Base-by-base conservation (phyloP, 2,888 invertebrate genomes). In the Bugula neritina region DNA sequence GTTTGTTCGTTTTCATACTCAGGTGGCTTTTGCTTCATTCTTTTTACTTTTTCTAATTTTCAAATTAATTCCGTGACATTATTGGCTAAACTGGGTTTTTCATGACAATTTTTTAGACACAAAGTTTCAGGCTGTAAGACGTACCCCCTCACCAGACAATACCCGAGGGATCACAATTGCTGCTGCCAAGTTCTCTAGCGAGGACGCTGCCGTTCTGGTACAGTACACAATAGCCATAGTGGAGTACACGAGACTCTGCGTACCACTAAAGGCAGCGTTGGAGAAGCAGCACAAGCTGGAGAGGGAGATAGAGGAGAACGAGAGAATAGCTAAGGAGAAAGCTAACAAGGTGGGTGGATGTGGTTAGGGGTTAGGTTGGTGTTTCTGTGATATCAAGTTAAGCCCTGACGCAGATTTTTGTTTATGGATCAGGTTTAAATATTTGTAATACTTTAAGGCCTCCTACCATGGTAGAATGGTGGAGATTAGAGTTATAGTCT, bases 151-250 rank as follows among this genome's bases (percentile, higher is more conserved):
- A 21, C 75, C 76, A 29, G 76, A 76, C 31, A 74, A 73, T 73
- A 71, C 71, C 0, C 75, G 76, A 29, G 82, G 83, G 35, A 84
- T 84, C 69, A 81, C 82, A 0, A 77, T 84, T 25, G 78, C 83
- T 21, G 80, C 77, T 17, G 84, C 84, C 58, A 81, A 82, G 73
- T 84, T 82, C 77, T 80, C 83, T 13, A 84, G 83, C 73, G 84
- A 84, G 74, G 84, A 84, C 73, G 82, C 80, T 57, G 84, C 84
- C 54, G 79, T 80, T 0, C 77, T 84, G 69, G 83, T 84, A 23
- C 80, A 84, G 73, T 84, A 83, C 77, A 81, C 82, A 52, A 83
- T 84, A n/a, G 83, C 84, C 54, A 82, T 84, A 5, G 80, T 84
- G 25, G 84, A 84, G 76, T 84, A 83, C 79, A 80, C 82, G 0